Percentiles rank a stretch among this genome's conserved stretches.
These are phyloP conservation scores for Chloroceryle amazona DNA, from an alignment of 2,797 vertebrate species.

Conservation along the genomic window DNA sequence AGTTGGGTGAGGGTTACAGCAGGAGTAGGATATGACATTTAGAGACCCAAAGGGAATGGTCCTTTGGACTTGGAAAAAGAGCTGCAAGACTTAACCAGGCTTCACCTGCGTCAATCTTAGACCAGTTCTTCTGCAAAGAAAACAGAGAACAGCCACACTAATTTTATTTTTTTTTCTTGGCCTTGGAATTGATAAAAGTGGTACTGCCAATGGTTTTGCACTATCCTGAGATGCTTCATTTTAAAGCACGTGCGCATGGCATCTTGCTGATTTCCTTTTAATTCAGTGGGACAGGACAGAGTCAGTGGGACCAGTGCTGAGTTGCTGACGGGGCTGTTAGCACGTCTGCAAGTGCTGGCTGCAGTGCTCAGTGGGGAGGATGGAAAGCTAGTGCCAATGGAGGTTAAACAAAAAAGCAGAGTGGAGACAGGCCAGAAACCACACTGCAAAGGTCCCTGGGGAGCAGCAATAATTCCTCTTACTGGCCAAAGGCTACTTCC, in stretches of 20 bases:
- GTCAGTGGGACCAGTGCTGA: not conserved
- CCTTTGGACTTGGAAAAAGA: not conserved
- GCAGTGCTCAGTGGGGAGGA: not conserved
- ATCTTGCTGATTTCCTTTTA: not conserved
- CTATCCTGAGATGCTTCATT: rapidly evolving
- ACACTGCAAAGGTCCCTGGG: not conserved
- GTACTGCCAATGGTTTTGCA: not conserved
- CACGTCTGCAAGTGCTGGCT: not conserved
- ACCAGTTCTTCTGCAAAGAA: not conserved
- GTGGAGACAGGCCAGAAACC: not conserved
- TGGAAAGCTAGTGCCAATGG: not conserved
- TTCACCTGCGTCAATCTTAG: not conserved
- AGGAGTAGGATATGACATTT: not conserved
- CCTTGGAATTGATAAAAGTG: not conserved
- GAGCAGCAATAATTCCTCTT: not conserved
- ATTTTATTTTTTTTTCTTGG: not conserved
- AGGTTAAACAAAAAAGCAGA: constrained; percentile 10
- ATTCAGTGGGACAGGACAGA: rapidly evolving
- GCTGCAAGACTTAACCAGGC: not conserved
- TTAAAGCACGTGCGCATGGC: rapidly evolving
- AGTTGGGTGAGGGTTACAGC: not conserved
- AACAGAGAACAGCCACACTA: not conserved
- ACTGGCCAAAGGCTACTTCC: not conserved
- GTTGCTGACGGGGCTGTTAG: not conserved
- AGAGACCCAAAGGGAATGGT: not conserved